Evolutionary conservation across 2,888 invertebrate genomes (phyloP), one percentile per base, ranked within the genome.

Genomic region (Andrena chrysosceles): DNA sequence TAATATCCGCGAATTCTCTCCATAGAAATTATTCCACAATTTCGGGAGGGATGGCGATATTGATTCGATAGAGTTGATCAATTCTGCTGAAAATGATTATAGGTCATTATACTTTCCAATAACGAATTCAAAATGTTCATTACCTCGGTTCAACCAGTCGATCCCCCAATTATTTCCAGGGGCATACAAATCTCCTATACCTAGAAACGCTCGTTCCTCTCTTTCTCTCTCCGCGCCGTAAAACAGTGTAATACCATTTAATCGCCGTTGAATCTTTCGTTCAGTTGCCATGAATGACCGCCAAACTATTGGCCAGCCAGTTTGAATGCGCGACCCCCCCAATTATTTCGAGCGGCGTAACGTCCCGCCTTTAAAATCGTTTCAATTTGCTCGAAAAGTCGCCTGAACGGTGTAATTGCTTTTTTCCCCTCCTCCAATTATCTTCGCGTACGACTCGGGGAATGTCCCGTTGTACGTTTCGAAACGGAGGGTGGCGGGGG

Each of bases 351-450:
- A 13, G 8, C 42, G 13, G 64, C 13, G 63, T 6, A n/a, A 5
- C 26, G 48, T 31, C 29, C 10, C 35, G 35, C 26, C 35, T 7
- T 35, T 33, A n/a, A 68, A 68, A 52, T 56, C 29, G 49, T 69
- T n/a, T 33, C 35, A 42, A 68, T 72, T 68, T 62, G 66, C 68
- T 72, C 13, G 16, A 68, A 42, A 23, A 33, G 59, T 77, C 33
- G 49, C 42, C 48, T 20, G 35, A 35, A 52, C 42, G 26, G 26
- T 20, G 72, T 73, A 66, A 71, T 63, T 62, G 52, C 54, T 63
- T 63, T 69, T 74, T 73, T 56, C 77, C 60, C 66, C 62, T 60
- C 49, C 70, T 48, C 62, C 67, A 77, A 79, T 82, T 79, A 77
- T 62, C 70, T 62, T 74, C 76, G 59, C 71, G 67, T 72, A 66